phyloP scores from a whole-genome alignment of 2,797 vertebrate species.

The Phrynocephalus vlangalii region DNA sequence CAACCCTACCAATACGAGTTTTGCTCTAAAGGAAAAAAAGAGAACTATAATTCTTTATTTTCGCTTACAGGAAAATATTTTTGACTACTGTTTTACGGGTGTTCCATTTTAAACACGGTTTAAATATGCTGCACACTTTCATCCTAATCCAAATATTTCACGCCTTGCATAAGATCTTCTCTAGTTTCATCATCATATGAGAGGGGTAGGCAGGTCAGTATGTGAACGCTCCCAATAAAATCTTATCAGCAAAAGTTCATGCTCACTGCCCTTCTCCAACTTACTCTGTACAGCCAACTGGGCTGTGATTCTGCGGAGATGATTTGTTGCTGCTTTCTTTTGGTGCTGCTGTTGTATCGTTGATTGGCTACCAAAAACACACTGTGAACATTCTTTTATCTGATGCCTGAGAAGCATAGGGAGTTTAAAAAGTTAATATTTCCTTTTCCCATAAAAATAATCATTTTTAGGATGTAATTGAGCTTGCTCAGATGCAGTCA shows the following conservation, averaged over 20 bases:
- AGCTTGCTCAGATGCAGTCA: constrained; percentile 47
- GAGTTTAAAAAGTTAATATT: constrained; percentile 59
- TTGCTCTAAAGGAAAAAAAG: neutral
- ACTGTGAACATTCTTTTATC: constrained; percentile 66
- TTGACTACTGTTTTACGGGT: neutral
- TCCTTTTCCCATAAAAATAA: constrained; percentile 64
- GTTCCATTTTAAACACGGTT: neutral
- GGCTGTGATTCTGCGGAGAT: constrained; percentile 49
- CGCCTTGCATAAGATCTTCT: neutral
- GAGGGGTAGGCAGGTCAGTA: constrained; percentile 14
- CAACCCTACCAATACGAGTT: neutral
- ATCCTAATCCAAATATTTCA: neutral
- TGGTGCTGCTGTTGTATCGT: constrained; percentile 47
- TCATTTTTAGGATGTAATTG: constrained; percentile 47
- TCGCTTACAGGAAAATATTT: neutral
- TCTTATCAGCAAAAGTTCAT: neutral
- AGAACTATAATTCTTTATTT: neutral
- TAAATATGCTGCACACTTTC: neutral
- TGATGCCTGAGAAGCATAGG: constrained; percentile 55
- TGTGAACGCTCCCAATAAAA: constrained; percentile 46
- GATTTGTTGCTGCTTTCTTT: constrained; percentile 63
- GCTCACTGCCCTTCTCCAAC: constrained; percentile 54
- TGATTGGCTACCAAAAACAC: constrained; percentile 63
- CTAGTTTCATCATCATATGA: constrained; percentile 33
- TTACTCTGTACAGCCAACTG: constrained; percentile 52